Base-by-base conservation (phyloP, 2,888 invertebrate genomes). In the Cantharis flavilabris region DNA sequence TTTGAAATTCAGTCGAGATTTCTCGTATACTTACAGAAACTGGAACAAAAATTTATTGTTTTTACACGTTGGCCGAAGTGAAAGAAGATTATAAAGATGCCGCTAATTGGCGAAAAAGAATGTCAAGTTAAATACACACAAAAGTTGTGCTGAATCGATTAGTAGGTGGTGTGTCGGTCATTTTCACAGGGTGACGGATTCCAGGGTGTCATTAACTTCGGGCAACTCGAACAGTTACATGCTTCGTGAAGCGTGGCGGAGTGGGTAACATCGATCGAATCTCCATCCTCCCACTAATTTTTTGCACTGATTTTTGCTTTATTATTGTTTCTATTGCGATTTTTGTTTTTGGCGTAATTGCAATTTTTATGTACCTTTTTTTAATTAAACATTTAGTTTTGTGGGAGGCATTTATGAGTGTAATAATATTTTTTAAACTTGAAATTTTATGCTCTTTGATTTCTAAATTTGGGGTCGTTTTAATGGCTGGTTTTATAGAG, bases 71-170 rank as follows among this genome's bases (percentile, higher is more conserved):
- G 26, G 26, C 16, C 7, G 64, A 28, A 23, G 64, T n/a, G 28
- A 62, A 65, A 67, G 18, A 64, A 70, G 63, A 74, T 20, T 30
- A 64, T 30, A 72, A 73, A 77, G 73, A 67, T 18, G 64, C 75
- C 79, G 79, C 77, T 77, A 79, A 79, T 76, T 71, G 76, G 76
- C 80, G 76, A 72, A 76, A 81, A 81, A 81, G 81, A 81, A 81
- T 78, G 80, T 76, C 79, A 77, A 77, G 77, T 72, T 79, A 79
- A 80, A 81, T 78, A 82, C 79, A 82, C 80, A 81, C 78, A 77
- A 76, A 80, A 80, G 74, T 79, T 76, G 79, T 79, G 79, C 72
- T 72, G 80, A 81, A 81, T 81, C 80, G 79, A 80, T 81, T 81
- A 80, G 73, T 71, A 76, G 79, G 73, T 79, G 81, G 79, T 78